Percentiles rank a stretch among this genome's conserved stretches.
These are phyloP conservation scores for Drosophila affinis DNA, from an alignment of 2,888 invertebrate genomes.

Conservation along the genomic window DNA sequence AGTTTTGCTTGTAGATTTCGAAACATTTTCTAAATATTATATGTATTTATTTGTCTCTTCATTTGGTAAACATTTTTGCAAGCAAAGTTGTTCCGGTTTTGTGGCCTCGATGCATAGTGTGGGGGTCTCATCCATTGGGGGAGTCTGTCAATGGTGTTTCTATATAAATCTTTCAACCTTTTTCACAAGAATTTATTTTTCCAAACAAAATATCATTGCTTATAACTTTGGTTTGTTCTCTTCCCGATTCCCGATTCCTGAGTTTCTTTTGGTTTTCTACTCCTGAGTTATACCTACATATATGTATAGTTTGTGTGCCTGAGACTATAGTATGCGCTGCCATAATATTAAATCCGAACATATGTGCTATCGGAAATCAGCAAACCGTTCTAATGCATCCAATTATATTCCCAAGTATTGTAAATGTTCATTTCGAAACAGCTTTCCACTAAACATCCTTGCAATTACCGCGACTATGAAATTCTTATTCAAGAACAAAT, in stretches of 20 bases:
- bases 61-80: slow-evolving; percentile 16
- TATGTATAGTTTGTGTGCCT: slow-evolving; percentile 15
- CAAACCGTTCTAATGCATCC: slow-evolving; percentile 2
- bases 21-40: slow-evolving; percentile 31
- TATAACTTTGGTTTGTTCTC: background rate
- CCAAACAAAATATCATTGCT: background rate
- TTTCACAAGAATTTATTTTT: background rate
- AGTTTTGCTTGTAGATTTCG: slow-evolving; percentile 57
- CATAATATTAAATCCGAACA: slow-evolving; percentile 7
- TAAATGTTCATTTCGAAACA: slow-evolving; percentile 9
- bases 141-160: background rate
- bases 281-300: background rate
- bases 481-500: slow-evolving; percentile 26
- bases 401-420: slow-evolving; percentile 6
- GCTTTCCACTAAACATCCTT: slow-evolving; percentile 3
- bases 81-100: slow-evolving; percentile 37
- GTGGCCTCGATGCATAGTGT: slow-evolving; percentile 13
- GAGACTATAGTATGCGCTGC: slow-evolving; percentile 9
- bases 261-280: background rate
- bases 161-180: background rate
- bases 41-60: slow-evolving; percentile 8
- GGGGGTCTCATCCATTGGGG: background rate
- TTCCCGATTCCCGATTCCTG: background rate
- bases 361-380: slow-evolving; percentile 13
- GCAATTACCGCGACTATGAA: slow-evolving; percentile 27